Evolutionary conservation across 1,140 invertebrate species (phyloP), one percentile per base, ranked within the genome.

Genomic region (Octopus bimaculoides): DNA sequence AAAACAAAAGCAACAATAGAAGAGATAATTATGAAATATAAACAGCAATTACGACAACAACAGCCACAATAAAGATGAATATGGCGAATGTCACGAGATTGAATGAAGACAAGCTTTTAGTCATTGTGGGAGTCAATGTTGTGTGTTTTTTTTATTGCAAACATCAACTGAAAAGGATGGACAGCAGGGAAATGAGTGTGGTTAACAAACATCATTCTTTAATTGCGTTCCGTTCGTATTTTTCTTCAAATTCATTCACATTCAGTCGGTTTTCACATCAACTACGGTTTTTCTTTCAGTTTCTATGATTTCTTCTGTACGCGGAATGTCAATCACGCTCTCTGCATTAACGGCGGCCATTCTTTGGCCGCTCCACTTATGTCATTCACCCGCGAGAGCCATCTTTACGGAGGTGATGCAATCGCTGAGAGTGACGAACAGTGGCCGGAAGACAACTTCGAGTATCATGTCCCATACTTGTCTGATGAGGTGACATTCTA

Each of bases 401-500:
- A 75, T 75, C 41, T 53, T 52, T 41, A 75, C 41, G 8, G 74
- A 75, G 14, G 74, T 14, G 20, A 75, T n/a, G 17, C 74, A 75
- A 14, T 53, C 12, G 41, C 74, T 52, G 17, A 75, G 17, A 17
- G 74, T 14, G 8, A 53, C 8, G 20, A 17, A 75, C 6, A 75
- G 52, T 9, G 74, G 74, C 52, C 26, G 5, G 7, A 75, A 14
- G 5, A 75, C 5, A 9, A 53, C 74, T n/a, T 75, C 74, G 20
- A 75, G 8, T 6, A 75, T 12, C 26, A 75, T 7, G 17, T 75
- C 41, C 74, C 74, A 75, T 17, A 75, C 7, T 75, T 75, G 74
- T 9, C 74, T n/a, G n/a, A 75, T 52, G 6, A 75, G 6, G 20
- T 75, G 74, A 75, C 74, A 75, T 17, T 75, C 41, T 14, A 75